Evolutionary conservation across 2,888 invertebrate species (phyloP), one percentile per base, ranked within the genome.

Genomic region (Oscheius sp.): DNA sequence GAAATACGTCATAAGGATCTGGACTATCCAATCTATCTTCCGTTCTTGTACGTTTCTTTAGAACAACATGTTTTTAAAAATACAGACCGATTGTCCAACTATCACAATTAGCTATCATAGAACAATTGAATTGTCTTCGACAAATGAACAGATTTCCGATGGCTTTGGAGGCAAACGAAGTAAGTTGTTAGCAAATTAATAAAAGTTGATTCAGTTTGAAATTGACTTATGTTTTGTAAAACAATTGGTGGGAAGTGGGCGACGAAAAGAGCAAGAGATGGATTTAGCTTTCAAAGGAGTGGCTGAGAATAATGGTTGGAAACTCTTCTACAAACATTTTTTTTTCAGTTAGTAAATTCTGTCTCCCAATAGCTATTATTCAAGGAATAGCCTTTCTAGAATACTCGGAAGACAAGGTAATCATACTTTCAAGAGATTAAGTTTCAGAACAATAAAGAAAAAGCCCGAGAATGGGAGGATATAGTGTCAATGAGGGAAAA

Each of bases 1-100:
- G 54, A 65, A 30, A n/a, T 65, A 8, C 54, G 54, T 6, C 65
- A 65, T 24, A 51, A 51, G 14, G 65, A 65, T 20, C 44, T 65
- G 12, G 44, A 45, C 2, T 24, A 54, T 17, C 38, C 54, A 12
- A 65, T 65, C 28, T 32, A 30, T 17, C 44, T 65, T n/a, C 65
- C 65, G 6, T 65, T 44, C 38, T 28, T 30, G 65, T 65, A 51
- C 20, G 26, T 6, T 1, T 20, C 14, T 6, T 14, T 47, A 20
- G 47, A 26, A 59, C 26, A n/a, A 22, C 22, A 6, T n/a, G n/a
- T 22, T 47, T 20, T 8, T 44, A 2, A 38, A 47, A 47, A 17
- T 45, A n/a, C 22, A 49, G 62, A 20, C 49, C 62, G 6, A 62
- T 47, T 32, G 22, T 12, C 22, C 30, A 28, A n/a, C 20, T 59